phyloP scores from a whole-genome alignment of 2,797 vertebrate genomes.

The Salarias fasciatus region DNA sequence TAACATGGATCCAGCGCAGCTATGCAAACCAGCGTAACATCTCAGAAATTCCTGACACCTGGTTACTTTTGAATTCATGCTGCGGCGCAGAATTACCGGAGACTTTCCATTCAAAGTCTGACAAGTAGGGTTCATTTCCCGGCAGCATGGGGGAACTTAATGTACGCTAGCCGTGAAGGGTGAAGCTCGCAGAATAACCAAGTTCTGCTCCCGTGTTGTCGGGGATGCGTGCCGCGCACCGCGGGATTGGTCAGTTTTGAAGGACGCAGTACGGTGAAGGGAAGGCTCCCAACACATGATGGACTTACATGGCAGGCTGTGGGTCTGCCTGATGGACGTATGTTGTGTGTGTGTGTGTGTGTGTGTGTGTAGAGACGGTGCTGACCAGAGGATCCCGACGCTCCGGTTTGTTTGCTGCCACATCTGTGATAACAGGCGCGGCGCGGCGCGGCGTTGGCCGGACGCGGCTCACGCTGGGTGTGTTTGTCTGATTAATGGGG shows the following conservation, averaged over 20 bases:
- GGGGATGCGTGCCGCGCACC: no score
- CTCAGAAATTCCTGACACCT: slow-evolving; percentile 35
- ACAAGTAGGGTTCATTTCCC: slow-evolving; percentile 13
- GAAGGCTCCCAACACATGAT: no score
- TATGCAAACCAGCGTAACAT: slow-evolving; percentile 38
- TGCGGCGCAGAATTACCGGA: slow-evolving; percentile 10
- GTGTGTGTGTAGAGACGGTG: no score
- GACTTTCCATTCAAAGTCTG: slow-evolving; percentile 41
- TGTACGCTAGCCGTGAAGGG: slow-evolving; percentile 16
- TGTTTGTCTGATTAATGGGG: slow-evolving; percentile 27
- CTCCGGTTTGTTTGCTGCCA: slow-evolving; percentile 13
- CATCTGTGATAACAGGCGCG: slow-evolving; percentile 43
- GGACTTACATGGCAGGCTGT: no score
- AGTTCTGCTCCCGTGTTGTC: no score
- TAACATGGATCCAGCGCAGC: slow-evolving; percentile 32
- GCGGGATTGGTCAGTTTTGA: no score
- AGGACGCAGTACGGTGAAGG: no score
- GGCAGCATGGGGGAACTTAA: slow-evolving; percentile 11
- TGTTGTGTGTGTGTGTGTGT: no score
- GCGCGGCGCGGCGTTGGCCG: not conserved
- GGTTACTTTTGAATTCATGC: slow-evolving; percentile 28
- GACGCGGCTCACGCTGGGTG: no score
- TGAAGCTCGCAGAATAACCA: not conserved
- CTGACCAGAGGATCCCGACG: no score
- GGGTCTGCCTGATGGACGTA: no score